A percentile compares a stretch with the other conserved stretches of the same genome.
These are phyloP conservation scores for Shargacucullia verbasci DNA, from an alignment of 2,888 invertebrate species.

Conservation along the genomic window DNA sequence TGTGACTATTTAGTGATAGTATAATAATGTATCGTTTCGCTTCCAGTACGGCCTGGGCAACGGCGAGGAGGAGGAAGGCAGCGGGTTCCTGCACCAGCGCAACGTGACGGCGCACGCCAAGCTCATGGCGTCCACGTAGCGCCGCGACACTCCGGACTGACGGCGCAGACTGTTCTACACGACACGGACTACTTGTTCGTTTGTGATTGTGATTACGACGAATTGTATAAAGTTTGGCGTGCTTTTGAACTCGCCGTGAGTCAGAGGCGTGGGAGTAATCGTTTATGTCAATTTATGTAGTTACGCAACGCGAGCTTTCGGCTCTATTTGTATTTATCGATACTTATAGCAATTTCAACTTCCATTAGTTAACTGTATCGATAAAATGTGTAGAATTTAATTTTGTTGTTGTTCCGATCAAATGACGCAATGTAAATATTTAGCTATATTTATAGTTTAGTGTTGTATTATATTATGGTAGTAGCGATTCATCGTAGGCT, in stretches of 20 bases:
- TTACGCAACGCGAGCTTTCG: constrained; percentile 17
- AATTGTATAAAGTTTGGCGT: constrained; percentile 2
- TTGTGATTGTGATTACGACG: constrained; percentile 8
- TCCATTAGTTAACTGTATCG: constrained; percentile 40
- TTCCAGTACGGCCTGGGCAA: constrained; percentile 81
- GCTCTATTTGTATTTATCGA: constrained; percentile 36
- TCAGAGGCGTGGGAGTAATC: constrained; percentile 16
- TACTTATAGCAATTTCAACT: constrained; percentile 39
- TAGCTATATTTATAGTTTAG: constrained; percentile 25
- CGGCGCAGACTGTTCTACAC: constrained; percentile 11
- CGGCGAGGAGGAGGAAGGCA: constrained; percentile 89
- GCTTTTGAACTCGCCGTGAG: constrained; percentile 7
- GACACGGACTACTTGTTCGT: constrained; percentile 3
- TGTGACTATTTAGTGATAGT: too few species aligned
- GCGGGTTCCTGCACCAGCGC: constrained; percentile 95
- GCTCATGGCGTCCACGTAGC: constrained; percentile 94
- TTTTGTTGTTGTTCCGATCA: constrained; percentile 32
- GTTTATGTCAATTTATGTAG: constrained; percentile 11
- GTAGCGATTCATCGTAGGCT: constrained; percentile 38
- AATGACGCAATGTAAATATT: constrained; percentile 35
- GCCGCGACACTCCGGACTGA: constrained; percentile 19
- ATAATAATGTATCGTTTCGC: not conserved
- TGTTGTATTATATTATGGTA: constrained; percentile 20
- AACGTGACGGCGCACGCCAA: constrained; percentile 95
- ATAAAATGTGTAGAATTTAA: constrained; percentile 19